A percentile compares a stretch with the other conserved stretches of the same genome.
Evolutionary conservation across 2,797 vertebrate species (phyloP).

Genomic region (Bryconaethiops microstoma): DNA sequence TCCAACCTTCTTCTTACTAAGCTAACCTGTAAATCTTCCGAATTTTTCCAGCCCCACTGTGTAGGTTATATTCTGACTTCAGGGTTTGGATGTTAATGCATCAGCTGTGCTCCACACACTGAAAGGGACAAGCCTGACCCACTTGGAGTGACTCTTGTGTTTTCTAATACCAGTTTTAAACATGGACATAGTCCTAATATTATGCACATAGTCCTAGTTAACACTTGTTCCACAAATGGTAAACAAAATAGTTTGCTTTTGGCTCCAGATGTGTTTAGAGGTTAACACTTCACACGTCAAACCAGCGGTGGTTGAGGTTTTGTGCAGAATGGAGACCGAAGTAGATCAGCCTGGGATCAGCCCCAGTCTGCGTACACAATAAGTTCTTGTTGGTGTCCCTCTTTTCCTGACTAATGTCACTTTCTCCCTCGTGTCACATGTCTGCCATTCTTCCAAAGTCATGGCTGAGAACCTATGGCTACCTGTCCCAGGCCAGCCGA

Average conservation of each 20-base stretch:
- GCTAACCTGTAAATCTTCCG: background rate
- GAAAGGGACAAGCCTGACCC: background rate
- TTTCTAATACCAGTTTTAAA: background rate
- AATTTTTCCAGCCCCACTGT: conserved; percentile 21
- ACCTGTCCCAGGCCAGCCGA: conserved; percentile 46
- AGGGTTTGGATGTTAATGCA: background rate
- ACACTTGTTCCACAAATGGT: background rate
- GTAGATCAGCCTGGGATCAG: background rate
- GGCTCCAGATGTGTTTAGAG: conserved; percentile 1
- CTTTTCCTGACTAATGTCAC: background rate
- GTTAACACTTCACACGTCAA: background rate
- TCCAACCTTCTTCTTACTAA: background rate
- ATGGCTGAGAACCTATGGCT: conserved; percentile 53
- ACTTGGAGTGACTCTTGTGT: background rate
- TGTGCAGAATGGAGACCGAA: background rate
- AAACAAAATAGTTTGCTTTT: background rate
- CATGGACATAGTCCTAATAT: background rate
- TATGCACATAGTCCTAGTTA: background rate
- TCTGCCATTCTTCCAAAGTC: conserved; percentile 36
- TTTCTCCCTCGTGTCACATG: background rate
- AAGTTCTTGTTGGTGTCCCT: background rate
- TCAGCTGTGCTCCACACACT: background rate
- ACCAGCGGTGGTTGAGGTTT: background rate
- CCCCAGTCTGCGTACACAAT: too few species aligned
- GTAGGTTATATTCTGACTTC: conserved; percentile 10